These are phyloP conservation scores for Drosophila setosimentum DNA, from an alignment of 2,888 invertebrate genomes.

Conservation along the genomic window DNA sequence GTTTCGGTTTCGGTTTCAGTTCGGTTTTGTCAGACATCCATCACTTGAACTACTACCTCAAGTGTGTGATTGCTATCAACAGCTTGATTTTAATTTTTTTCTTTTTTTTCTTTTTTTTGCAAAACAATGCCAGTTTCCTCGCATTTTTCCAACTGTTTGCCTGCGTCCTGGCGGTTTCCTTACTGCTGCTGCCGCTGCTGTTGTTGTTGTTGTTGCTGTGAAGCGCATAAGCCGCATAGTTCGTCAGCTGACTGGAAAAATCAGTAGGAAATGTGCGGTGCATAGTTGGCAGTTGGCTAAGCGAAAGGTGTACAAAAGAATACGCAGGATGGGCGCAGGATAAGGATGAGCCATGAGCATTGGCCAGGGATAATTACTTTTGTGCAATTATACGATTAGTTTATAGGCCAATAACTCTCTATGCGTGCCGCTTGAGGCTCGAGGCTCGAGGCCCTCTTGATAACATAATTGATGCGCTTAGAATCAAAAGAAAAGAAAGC, in stretches of 20 bases:
- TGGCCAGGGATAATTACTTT: constrained; percentile 71
- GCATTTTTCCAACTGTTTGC: constrained; percentile 26
- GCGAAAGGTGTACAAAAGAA: constrained; percentile 57
- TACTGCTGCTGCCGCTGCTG: constrained; percentile 21
- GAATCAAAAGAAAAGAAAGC: constrained; percentile 5
- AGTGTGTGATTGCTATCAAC: constrained; percentile 80
- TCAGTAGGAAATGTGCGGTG: constrained; percentile 58
- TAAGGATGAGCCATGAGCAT: constrained; percentile 46
- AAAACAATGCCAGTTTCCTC: constrained; percentile 42
- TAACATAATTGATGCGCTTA: constrained; percentile 66
- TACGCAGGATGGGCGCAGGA: constrained; percentile 34
- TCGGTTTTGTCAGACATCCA: constrained; percentile 38
- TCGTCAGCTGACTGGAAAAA: constrained; percentile 78
- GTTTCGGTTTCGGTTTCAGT: constrained; percentile 23
- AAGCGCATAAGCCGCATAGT: constrained; percentile 76
- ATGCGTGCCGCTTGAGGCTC: constrained; percentile 39
- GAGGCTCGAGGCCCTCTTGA: constrained; percentile 19
- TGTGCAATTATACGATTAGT: constrained; percentile 82
- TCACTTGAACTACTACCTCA: constrained; percentile 65
- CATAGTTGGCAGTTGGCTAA: constrained; percentile 15
- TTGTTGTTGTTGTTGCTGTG: constrained; percentile 46
- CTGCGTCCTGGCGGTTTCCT: constrained; percentile 34
- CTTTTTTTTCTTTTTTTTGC: constrained; percentile 18
- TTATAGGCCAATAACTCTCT: constrained; percentile 82
- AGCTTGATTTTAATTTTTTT: constrained; percentile 75